These are phyloP conservation scores for Protobothrops flavoviridis DNA, from an alignment of 2,113 vertebrate species.

Conservation along the genomic window DNA sequence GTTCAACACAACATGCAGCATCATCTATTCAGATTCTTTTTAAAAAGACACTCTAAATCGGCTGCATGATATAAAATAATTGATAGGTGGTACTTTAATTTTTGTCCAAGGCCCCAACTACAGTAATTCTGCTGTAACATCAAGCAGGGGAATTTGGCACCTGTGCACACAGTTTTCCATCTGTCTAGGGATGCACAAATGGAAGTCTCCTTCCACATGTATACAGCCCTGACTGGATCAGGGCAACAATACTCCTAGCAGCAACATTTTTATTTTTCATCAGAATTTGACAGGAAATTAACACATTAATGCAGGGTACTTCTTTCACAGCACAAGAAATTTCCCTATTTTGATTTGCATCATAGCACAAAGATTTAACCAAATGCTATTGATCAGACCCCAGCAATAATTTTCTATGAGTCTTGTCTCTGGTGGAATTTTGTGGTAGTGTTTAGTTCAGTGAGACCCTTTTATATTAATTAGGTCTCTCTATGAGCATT, in stretches of 20 bases:
- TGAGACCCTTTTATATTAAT: conserved; percentile 73
- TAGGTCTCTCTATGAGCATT: conserved; percentile 77
- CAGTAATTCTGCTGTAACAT: background rate
- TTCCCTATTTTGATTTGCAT: conserved; percentile 71
- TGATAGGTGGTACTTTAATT: background rate
- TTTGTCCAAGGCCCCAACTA: background rate
- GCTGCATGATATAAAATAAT: background rate
- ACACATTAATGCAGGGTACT: conserved; percentile 81
- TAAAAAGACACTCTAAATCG: background rate
- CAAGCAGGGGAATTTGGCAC: background rate
- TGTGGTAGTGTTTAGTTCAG: conserved; percentile 75
- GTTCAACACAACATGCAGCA: background rate
- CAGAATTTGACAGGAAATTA: conserved; percentile 73
- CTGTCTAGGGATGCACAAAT: background rate
- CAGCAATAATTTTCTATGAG: conserved; percentile 82
- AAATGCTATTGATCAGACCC: conserved; percentile 74
- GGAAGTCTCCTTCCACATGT: background rate
- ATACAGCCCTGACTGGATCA: conserved; percentile 8
- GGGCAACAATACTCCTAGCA: conserved; percentile 72
- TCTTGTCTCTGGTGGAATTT: conserved; percentile 75
- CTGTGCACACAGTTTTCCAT: background rate
- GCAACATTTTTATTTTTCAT: conserved; percentile 68
- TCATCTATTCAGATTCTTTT: background rate
- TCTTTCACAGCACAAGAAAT: conserved; percentile 79
- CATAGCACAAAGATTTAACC: conserved; percentile 77